phyloP scores from a whole-genome alignment of 30 jellyfish, hydroid and myxozoan genomes.

The Hydractinia symbiolongicarpus region DNA sequence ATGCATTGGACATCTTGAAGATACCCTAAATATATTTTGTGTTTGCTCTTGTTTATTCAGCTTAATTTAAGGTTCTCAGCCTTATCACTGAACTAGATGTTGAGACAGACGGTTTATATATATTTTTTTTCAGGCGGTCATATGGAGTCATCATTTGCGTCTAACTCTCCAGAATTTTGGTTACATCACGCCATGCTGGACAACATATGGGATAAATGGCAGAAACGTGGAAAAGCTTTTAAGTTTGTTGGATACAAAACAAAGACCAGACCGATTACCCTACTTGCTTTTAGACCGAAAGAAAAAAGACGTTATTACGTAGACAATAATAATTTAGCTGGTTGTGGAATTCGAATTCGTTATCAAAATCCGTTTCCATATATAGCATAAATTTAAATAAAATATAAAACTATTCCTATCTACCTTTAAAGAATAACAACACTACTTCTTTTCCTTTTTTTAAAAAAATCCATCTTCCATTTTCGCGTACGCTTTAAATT shows the following conservation, averaged over 20 bases:
- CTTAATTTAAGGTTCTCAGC: no score
- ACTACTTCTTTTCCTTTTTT: no score
- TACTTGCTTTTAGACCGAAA: not conserved
- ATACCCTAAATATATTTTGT: no score
- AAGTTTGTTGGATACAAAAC: slow-evolving; percentile 1
- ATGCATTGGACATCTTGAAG: no score
- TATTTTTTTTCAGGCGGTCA: slow-evolving; percentile 16
- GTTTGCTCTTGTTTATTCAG: no score
- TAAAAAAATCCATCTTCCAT: no score
- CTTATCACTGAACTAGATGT: no score
- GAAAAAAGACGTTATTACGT: slow-evolving; percentile 7
- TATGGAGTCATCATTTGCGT: slow-evolving; percentile 17
- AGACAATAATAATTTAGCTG: slow-evolving; percentile 10
- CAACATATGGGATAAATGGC: slow-evolving; percentile 26
- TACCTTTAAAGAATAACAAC: no score
- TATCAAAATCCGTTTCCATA: not conserved
- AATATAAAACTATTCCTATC: no score
- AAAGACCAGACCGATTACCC: not conserved
- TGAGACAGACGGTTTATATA: no score
- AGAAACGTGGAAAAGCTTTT: not conserved
- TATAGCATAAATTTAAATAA: no score
- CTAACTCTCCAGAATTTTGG: slow-evolving; percentile 33
- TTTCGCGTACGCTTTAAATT: no score
- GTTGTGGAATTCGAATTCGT: slow-evolving; percentile 10
- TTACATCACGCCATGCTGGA: slow-evolving; percentile 34